Conservation (phyloP, 2,797 vertebrate species). For the Oreonectes daqikongensis region DNA sequence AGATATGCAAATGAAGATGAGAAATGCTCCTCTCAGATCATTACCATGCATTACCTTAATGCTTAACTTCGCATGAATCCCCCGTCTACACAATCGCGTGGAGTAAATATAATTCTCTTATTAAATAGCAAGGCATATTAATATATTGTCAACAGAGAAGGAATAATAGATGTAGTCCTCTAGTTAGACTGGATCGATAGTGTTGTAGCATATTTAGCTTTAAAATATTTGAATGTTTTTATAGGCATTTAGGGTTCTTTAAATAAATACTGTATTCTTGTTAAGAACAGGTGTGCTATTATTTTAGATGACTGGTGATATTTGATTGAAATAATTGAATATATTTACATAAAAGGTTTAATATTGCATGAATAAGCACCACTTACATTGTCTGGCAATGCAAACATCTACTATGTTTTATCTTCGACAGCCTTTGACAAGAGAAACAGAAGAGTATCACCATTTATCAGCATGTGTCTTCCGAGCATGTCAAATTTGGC, state of each 20-base stretch:
- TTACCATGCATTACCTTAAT: conserved; percentile 91
- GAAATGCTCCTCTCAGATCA: conserved; percentile 93
- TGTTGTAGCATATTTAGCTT: background rate
- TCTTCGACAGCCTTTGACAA: background rate
- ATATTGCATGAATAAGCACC: too few relatives aligned
- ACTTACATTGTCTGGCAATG: background rate
- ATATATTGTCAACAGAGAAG: conserved; percentile 36
- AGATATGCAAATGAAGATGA: conserved; percentile 95
- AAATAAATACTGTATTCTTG: too few relatives aligned
- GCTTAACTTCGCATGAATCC: conserved; percentile 82
- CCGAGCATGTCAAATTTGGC: background rate
- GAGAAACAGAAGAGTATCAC: background rate
- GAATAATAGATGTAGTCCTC: conserved; percentile 6
- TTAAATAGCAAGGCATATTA: conserved; percentile 78
- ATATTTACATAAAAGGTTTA: too few relatives aligned
- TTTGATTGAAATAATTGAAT: too few relatives aligned
- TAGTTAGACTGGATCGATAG: background rate
- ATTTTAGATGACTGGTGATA: too few relatives aligned
- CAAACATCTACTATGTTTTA: background rate
- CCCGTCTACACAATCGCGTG: conserved; percentile 91
- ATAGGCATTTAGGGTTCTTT: too few relatives aligned
- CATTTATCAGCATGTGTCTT: background rate
- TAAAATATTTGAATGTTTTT: background rate
- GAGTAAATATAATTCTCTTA: conserved; percentile 89
- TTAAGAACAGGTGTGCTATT: too few relatives aligned